Conservation (phyloP, 1,140 invertebrate species). For the Brachionus koreanus region DNA sequence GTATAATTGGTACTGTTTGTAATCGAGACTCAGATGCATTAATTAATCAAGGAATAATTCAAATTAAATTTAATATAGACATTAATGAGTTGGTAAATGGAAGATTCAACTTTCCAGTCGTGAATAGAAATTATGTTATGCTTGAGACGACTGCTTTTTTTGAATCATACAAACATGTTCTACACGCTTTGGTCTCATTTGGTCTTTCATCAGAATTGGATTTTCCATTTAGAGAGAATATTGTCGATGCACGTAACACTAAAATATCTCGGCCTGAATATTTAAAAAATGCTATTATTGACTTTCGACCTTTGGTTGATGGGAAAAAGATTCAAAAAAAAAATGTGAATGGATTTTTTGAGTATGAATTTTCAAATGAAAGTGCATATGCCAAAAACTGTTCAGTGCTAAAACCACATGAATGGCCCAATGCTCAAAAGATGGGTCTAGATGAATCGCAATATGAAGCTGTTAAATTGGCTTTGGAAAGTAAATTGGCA, state of each 20-base stretch:
- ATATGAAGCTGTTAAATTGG: constrained; percentile 56
- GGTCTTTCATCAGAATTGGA: constrained; percentile 31
- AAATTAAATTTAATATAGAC: constrained; percentile 10
- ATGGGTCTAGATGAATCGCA: constrained; percentile 59
- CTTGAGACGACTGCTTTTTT: constrained; percentile 61
- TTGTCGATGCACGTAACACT: constrained; percentile 47
- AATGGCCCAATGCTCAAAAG: constrained; percentile 49
- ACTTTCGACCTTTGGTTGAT: constrained; percentile 42
- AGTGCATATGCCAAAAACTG: neutral
- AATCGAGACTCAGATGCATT: neutral
- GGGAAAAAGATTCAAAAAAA: neutral
- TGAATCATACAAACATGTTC: constrained; percentile 59
- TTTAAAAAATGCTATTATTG: constrained; percentile 45
- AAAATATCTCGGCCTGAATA: constrained; percentile 23
- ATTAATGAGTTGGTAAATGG: neutral
- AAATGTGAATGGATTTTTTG: neutral
- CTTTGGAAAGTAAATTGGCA: constrained; percentile 60
- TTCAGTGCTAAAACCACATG: neutral
- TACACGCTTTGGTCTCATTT: constrained; percentile 51
- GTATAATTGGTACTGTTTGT: constrained; percentile 14
- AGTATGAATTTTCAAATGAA: constrained; percentile 2
- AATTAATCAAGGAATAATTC: neutral
- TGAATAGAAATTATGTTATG: constrained; percentile 48
- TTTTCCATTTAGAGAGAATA: constrained; percentile 55
- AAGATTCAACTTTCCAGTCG: neutral